Evolutionary conservation across 1,140 invertebrate genomes (phyloP), one percentile per base, ranked within the genome.

Genomic region (Hyles vespertilio): DNA sequence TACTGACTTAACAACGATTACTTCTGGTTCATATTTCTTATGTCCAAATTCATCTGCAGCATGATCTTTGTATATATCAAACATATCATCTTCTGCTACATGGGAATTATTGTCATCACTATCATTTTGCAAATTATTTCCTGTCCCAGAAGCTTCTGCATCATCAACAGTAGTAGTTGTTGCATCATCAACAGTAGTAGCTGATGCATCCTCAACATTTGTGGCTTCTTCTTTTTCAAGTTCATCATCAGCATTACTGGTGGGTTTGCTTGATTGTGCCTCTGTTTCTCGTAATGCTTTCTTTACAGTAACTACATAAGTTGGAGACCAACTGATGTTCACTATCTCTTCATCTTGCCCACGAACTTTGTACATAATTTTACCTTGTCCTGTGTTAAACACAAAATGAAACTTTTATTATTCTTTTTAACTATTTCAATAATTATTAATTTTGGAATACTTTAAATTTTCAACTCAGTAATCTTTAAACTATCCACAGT

Each of bases 321-420:
- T 74, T 46, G 94, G 95, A 87, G 94, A 95, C 94, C 94, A 96
- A 36, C 92, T 91, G 32, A 96, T 63, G 64, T 92, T 93, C 5
- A 92, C 77, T 48, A 96, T 90, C 68, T 94, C 92, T n/a, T 91
- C 90, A 81, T 95, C 92, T 76, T 96, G 94, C 5, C 92, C 92
- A 71, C 93, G 90, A 4, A 95, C 79, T 88, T 92, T 93, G 58
- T 93, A 93, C 12, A 93, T 59, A 49, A 94, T 69, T 59, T 80
- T 84, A 22, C 54, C 63, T 22, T n/a, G 52, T 48, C 48, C 63
- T 65, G 48, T 5, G 34, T 22, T 22, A 22, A 22, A 22, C 22
- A 22, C 22, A 22, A 22, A 22, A 22, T 22, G 22, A 22, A 22
- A 22, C 22, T 22, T 22, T 22, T 22, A 22, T 22, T 22, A 22